Evolutionary conservation across 2,888 invertebrate genomes (phyloP).

Genomic region (Salpingus planirostris): DNA sequence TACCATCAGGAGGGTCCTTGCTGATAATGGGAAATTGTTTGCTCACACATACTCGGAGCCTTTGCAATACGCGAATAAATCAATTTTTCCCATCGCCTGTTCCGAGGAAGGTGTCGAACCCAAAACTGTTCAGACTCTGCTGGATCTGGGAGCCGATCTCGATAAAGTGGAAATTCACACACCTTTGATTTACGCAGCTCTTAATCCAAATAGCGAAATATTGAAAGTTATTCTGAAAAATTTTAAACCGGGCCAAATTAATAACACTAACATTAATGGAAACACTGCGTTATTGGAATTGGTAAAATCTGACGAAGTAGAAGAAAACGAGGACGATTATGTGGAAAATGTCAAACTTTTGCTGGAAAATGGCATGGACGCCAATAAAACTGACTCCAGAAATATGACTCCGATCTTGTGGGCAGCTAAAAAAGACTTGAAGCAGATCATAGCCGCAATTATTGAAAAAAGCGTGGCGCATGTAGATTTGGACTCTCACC

Average conservation of each 20-base stretch:
- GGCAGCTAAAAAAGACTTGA: slow-evolving; percentile 51
- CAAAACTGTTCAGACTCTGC: slow-evolving; percentile 49
- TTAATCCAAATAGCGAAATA: slow-evolving; percentile 42
- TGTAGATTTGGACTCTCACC: slow-evolving; percentile 45
- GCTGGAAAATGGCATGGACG: slow-evolving; percentile 25
- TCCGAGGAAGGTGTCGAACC: slow-evolving; percentile 48
- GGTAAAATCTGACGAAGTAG: slow-evolving; percentile 34
- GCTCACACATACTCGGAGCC: slow-evolving; percentile 50
- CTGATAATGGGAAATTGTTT: slow-evolving; percentile 44
- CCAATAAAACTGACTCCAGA: slow-evolving; percentile 25
- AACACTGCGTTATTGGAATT: slow-evolving; percentile 34
- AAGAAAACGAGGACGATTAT: slow-evolving; percentile 35
- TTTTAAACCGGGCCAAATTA: slow-evolving; percentile 19
- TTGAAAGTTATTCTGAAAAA: slow-evolving; percentile 44
- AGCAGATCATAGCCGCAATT: slow-evolving; percentile 47
- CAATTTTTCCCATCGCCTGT: slow-evolving; percentile 40
- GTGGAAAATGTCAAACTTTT: slow-evolving; percentile 24
- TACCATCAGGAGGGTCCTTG: slow-evolving; percentile 46
- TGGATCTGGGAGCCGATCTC: slow-evolving; percentile 53
- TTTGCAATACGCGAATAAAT: slow-evolving; percentile 50
- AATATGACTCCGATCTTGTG: slow-evolving; percentile 43
- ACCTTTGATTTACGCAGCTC: too few species aligned
- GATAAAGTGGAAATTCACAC: too few species aligned
- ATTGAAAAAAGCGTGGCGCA: slow-evolving; percentile 44
- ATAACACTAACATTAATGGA: slow-evolving; percentile 22